Base-by-base conservation (phyloP, 2,113 vertebrate species). In the Amblyornis subalaris region DNA sequence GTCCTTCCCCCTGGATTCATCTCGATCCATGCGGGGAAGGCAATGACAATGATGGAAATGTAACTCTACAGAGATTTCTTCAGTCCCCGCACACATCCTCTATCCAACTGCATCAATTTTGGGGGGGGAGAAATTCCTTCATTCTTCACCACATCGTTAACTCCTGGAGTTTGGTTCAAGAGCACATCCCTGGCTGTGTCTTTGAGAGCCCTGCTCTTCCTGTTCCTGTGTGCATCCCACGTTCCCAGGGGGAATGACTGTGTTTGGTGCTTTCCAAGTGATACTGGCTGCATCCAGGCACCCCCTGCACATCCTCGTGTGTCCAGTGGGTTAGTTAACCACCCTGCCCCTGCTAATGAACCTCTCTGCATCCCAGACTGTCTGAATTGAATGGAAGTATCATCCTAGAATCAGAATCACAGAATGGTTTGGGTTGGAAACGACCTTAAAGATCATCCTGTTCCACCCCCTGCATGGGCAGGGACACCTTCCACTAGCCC, bases 21-120 rank as follows among this genome's bases (percentile, higher is more conserved):
- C 54, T 14, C 5, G 8, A 57, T 57, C 26, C 69, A 24, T 0
- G 4, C 0, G 14, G 67, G 40, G 51, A 58, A 78, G 44, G 53
- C 5, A 21, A 19, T 8, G 48, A 12, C 25, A 58, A 2, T 0
- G 47, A 54, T 9, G 36, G 72, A 20, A 55, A 69, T 0, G 1
- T 1, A 35, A 28, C 71, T 1, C 9, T 0, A 10, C 0, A 7
- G 24, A 16, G 6, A 17, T 29, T 61, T 14, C 16, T 70, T 31
- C 47, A 50, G 44, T 16, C 44, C 44, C 55, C 19, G 29, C 58
- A 38, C 2, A 29, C 24, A 9, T 12, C 23, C 54, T 16, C 14
- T 15, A 1, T 18, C 36, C 24, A 24, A 4, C 11, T 33, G 28
- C 25, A 22, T 3, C 1, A 0, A 25, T 22, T 51, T 62, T 28